Conservation (phyloP, 2,797 vertebrate genomes). For the Girardinus metallicus region DNA sequence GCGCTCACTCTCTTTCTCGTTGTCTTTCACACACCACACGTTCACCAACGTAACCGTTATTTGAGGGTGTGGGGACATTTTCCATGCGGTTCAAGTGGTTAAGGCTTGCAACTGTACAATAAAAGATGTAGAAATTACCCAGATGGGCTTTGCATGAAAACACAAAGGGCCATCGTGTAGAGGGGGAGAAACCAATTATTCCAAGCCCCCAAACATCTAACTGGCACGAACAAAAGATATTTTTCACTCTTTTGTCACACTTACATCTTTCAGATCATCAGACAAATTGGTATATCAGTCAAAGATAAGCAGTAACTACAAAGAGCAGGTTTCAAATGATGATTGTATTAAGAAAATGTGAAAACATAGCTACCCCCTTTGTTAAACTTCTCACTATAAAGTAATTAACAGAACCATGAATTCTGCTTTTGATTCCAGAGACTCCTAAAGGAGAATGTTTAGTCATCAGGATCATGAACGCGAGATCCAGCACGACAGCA, state of each 20-base stretch:
- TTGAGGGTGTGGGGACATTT: constrained; percentile 70
- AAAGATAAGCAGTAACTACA: neutral
- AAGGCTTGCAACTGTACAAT: constrained; percentile 54
- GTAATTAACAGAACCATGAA: neutral
- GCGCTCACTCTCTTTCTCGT: constrained; percentile 35
- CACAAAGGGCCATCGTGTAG: neutral
- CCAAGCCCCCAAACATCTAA: neutral
- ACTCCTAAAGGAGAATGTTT: neutral
- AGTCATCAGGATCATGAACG: neutral
- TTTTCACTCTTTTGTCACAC: neutral
- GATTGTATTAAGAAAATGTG: neutral
- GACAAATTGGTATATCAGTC: neutral
- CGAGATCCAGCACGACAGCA: neutral
- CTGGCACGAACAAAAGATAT: neutral
- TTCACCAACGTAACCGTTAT: constrained; percentile 52
- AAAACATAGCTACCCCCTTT: neutral
- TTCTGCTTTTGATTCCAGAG: neutral
- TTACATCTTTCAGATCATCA: neutral
- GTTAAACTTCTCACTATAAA: neutral
- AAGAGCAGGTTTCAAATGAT: neutral
- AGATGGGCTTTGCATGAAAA: constrained; percentile 19
- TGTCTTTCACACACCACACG: constrained; percentile 29
- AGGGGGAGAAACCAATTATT: neutral
- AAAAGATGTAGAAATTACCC: constrained; percentile 55
- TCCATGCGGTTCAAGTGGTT: constrained; percentile 70